phyloP scores from a whole-genome alignment of 2,113 vertebrate genomes.

The Ammospiza caudacuta region DNA sequence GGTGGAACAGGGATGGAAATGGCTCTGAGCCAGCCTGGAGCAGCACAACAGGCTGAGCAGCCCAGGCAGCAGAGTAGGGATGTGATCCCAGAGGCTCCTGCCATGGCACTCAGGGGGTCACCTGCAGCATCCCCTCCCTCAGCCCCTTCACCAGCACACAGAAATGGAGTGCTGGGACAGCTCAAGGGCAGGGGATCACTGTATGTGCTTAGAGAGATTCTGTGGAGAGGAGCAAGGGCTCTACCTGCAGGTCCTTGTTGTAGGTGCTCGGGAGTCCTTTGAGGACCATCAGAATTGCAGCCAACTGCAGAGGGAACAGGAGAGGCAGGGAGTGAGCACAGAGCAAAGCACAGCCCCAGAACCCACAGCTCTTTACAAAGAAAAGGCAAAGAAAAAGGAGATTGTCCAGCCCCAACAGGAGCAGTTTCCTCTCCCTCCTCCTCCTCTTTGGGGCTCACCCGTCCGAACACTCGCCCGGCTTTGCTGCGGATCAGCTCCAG shows the following conservation, averaged over 20 bases:
- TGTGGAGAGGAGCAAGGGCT: not conserved
- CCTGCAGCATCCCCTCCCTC: not conserved
- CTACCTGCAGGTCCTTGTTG: conserved; percentile 97
- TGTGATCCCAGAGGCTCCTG: not conserved
- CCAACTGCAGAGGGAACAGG: conserved; percentile 74
- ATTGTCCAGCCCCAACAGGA: rapidly evolving
- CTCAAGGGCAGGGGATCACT: rapidly evolving
- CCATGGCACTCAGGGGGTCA: not conserved
- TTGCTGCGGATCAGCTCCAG: conserved; percentile 97
- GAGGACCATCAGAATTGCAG: conserved; percentile 91
- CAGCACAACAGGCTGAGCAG: not conserved
- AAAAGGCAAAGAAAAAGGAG: not conserved
- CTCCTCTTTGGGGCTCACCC: conserved; percentile 72
- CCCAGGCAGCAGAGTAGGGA: not conserved
- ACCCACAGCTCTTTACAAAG: rapidly evolving
- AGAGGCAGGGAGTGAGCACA: not conserved
- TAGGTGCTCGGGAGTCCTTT: conserved; percentile 97
- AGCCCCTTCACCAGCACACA: not conserved
- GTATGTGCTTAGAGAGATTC: not conserved
- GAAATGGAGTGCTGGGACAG: not conserved
- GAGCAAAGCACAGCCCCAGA: not conserved
- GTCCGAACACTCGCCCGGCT: conserved; percentile 90
- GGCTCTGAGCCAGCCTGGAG: not conserved
- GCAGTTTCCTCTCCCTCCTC: not conserved
- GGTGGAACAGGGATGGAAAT: not conserved